A percentile compares a stretch with the other conserved stretches of the same genome.
Evolutionary conservation across 2,113 vertebrate species (phyloP).

Genomic region (Pagrus major): DNA sequence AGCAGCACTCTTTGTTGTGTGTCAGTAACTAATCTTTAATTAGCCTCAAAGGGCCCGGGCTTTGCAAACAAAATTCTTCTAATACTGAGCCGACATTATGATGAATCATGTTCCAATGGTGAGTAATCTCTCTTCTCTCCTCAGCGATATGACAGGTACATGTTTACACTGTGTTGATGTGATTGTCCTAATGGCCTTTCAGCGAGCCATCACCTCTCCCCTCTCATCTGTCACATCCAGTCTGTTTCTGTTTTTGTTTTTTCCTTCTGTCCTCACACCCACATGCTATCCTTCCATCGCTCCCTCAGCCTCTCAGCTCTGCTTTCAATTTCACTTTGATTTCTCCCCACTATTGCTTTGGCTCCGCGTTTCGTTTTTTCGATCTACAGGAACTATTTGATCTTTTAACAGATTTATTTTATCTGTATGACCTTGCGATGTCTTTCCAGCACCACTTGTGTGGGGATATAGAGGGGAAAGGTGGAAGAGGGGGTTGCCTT

Average conservation of each 20-base stretch:
- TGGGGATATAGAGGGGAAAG: too few species aligned
- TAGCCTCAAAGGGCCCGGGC: slow-evolving; percentile 8
- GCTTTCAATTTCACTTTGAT: slow-evolving; percentile 44
- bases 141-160: slow-evolving; percentile 24
- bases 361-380: slow-evolving; percentile 45
- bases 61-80: background rate
- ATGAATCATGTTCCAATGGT: slow-evolving; percentile 24
- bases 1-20: background rate
- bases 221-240: slow-evolving; percentile 34
- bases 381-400: slow-evolving; percentile 75
- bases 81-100: background rate
- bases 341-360: slow-evolving; percentile 8
- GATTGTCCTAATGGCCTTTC: slow-evolving; percentile 54
- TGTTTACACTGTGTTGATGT: slow-evolving; percentile 22
- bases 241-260: background rate
- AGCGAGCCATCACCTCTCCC: slow-evolving; percentile 29
- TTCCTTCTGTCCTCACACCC: slow-evolving; percentile 9
- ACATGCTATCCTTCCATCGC: slow-evolving; percentile 25
- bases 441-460: slow-evolving; percentile 43
- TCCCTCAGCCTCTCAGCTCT: slow-evolving; percentile 12
- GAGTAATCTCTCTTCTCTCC: slow-evolving; percentile 37
- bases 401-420: slow-evolving; percentile 74
- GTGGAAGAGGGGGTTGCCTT: background rate
- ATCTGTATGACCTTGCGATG: slow-evolving; percentile 75
- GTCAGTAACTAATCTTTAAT: slow-evolving; percentile 30